A percentile compares a stretch with the other conserved stretches of the same genome.
These are phyloP conservation scores for Silurus asotus DNA, from an alignment of 2,113 vertebrate species.

Conservation along the genomic window DNA sequence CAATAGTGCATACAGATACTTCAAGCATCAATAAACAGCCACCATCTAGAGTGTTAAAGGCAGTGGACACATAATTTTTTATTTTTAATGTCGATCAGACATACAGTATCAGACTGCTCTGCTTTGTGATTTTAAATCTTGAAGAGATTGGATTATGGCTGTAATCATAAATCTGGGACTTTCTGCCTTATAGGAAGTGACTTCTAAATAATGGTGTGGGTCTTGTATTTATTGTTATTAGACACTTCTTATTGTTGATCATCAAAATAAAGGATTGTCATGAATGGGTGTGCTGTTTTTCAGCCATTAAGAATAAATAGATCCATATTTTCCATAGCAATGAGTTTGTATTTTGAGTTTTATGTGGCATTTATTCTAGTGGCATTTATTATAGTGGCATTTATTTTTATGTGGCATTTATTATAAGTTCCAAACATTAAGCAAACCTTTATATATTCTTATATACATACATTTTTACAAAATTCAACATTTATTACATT, in stretches of 20 bases:
- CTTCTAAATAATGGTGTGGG: not conserved
- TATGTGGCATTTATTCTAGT: too few relatives aligned
- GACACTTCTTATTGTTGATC: not conserved
- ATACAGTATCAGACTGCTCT: too few relatives aligned
- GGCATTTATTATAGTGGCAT: not conserved
- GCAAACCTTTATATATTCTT: not conserved
- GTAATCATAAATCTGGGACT: not conserved
- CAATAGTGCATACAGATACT: too few relatives aligned
- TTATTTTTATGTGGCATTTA: not conserved
- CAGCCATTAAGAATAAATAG: not conserved
- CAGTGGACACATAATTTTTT: too few relatives aligned
- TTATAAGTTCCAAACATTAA: not conserved
- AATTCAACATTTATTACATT: not conserved
- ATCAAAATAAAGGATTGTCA: not conserved
- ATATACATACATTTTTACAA: not conserved
- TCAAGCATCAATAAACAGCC: too few relatives aligned
- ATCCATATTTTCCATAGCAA: too few relatives aligned
- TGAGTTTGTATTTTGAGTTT: too few relatives aligned
- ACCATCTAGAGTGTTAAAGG: too few relatives aligned
- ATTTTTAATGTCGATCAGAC: too few relatives aligned
- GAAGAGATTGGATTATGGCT: not conserved
- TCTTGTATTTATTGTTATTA: not conserved
- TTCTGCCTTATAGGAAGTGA: not conserved
- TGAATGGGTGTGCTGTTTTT: not conserved
- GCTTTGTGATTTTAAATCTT: too few relatives aligned